Evolutionary conservation across 2,113 vertebrate species (phyloP).

Genomic region (Phrynocephalus versicolor): DNA sequence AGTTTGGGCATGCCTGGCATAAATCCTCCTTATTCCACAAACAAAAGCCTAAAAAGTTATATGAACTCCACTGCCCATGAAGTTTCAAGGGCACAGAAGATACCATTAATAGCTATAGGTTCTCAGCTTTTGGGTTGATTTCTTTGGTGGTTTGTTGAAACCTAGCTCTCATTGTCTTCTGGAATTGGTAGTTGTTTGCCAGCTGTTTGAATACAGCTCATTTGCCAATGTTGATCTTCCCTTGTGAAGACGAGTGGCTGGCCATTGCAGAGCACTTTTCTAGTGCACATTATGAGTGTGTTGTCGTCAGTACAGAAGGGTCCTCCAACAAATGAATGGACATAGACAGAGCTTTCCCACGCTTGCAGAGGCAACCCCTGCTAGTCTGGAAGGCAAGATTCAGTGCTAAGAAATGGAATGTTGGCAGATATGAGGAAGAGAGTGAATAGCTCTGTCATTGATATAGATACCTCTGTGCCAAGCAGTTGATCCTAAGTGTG

Average conservation of each 20-base stretch:
- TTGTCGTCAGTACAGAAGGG: neutral
- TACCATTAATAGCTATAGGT: neutral
- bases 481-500: neutral
- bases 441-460: neutral
- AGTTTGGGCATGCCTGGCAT: neutral
- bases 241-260: neutral
- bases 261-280: neutral
- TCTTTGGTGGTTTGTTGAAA: neutral
- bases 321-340: neutral
- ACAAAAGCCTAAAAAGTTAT: too few relatives aligned
- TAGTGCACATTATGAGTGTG: neutral
- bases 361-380: neutral
- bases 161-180: neutral
- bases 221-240: neutral
- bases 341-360: too few relatives aligned
- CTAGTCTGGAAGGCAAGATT: neutral
- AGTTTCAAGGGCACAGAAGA: neutral
- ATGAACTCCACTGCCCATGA: too few relatives aligned
- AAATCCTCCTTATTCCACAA: too few relatives aligned
- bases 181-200: neutral
- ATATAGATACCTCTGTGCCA: neutral
- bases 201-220: neutral
- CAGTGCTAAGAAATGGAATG: neutral
- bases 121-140: neutral
- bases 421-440: neutral